Conservation (phyloP, 2,797 vertebrate genomes). For the Toxotes lorentzi region DNA sequence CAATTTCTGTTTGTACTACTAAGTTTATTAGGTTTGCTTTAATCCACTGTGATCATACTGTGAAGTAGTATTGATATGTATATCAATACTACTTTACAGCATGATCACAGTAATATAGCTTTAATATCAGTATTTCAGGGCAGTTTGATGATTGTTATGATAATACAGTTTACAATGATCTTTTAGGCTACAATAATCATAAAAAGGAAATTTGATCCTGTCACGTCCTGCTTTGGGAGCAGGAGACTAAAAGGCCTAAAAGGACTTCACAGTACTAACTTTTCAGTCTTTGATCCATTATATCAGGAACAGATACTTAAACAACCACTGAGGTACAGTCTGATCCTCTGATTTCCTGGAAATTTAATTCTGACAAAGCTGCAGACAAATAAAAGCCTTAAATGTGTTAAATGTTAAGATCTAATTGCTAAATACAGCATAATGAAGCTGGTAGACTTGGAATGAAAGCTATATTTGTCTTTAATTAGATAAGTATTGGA, state of each 20-base stretch:
- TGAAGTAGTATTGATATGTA: background rate
- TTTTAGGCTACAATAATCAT: background rate
- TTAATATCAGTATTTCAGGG: background rate
- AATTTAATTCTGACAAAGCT: background rate
- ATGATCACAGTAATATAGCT: background rate
- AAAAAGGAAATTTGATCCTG: background rate
- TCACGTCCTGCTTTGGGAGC: background rate
- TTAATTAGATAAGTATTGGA: conserved; percentile 18
- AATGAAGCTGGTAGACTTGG: background rate
- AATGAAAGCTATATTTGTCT: conserved; percentile 6
- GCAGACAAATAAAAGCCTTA: conserved; percentile 11
- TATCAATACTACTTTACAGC: no score
- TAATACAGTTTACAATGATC: background rate
- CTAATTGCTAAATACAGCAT: background rate
- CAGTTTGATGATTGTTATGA: background rate
- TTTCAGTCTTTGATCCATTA: background rate
- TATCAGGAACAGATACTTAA: conserved; percentile 6
- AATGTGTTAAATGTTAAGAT: background rate
- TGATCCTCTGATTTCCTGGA: background rate
- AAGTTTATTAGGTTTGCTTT: background rate
- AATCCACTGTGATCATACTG: background rate
- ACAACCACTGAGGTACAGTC: background rate
- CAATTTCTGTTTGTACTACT: background rate
- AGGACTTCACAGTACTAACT: background rate
- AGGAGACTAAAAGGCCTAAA: background rate